A percentile compares a stretch with the other conserved stretches of the same genome.
Conservation (phyloP, 2,113 vertebrate genomes). For the Colistium nudipinnis region DNA sequence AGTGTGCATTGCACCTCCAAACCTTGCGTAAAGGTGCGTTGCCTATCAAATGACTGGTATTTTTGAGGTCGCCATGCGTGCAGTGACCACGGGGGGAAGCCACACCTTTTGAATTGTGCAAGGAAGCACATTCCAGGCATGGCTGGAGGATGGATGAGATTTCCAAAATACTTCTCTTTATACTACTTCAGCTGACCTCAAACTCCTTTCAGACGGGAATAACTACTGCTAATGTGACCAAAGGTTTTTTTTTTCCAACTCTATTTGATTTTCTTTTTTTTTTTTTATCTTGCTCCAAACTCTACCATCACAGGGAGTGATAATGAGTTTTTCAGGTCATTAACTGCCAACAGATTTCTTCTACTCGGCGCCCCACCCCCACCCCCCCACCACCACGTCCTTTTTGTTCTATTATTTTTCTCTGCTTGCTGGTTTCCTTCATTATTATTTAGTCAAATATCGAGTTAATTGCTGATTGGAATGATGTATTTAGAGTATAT, state of each 20-base stretch:
- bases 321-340: slow-evolving; percentile 41
- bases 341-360: slow-evolving; percentile 30
- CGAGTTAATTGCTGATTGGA: slow-evolving; percentile 1
- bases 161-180: slow-evolving; percentile 23
- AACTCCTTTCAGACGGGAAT: slow-evolving; percentile 27
- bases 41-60: slow-evolving; percentile 26
- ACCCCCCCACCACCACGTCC: slow-evolving; percentile 21
- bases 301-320: slow-evolving; percentile 5
- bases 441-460: not conserved
- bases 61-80: slow-evolving; percentile 19
- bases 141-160: slow-evolving; percentile 54
- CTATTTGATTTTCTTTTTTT: not conserved
- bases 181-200: slow-evolving; percentile 25
- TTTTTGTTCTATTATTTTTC: slow-evolving; percentile 1
- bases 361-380: not conserved
- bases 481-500: not conserved
- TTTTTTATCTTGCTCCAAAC: slow-evolving; percentile 6
- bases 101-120: slow-evolving; percentile 32
- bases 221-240: not conserved
- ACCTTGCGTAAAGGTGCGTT: slow-evolving; percentile 20
- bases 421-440: not conserved
- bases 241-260: not conserved
- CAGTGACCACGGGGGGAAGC: not conserved
- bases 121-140: slow-evolving; percentile 46
- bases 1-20: slow-evolving; percentile 19